Percentiles rank a stretch among this genome's conserved stretches.
These are phyloP conservation scores for Sarotherodon lohbergeri DNA, from an alignment of 2,113 vertebrate species.

Conservation along the genomic window DNA sequence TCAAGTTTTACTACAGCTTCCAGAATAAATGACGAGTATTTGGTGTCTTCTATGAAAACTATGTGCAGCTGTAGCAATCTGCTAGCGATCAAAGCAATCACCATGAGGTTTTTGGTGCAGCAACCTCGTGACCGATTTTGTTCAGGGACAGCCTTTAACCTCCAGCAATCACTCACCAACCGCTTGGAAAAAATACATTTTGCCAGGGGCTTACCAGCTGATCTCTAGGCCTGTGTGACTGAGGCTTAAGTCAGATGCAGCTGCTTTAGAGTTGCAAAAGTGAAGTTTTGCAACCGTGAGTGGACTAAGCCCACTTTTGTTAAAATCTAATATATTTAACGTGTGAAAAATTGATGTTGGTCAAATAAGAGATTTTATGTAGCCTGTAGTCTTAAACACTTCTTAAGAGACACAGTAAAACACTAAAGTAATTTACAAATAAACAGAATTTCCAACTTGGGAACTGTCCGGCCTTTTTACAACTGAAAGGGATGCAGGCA, in stretches of 20 bases:
- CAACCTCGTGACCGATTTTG: accelerated
- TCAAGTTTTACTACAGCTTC: background rate
- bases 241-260: background rate
- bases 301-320: background rate
- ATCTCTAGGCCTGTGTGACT: background rate
- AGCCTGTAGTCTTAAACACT: background rate
- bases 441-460: background rate
- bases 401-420: background rate
- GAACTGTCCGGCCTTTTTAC: background rate
- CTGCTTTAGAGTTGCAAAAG: background rate
- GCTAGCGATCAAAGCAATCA: background rate
- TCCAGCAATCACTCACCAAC: background rate
- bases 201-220: background rate
- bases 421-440: background rate
- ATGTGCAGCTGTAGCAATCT: background rate
- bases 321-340: background rate
- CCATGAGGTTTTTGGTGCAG: background rate
- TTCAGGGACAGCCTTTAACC: background rate
- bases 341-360: background rate
- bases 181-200: background rate
- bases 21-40: background rate
- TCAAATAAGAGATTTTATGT: background rate
- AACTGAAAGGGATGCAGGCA: background rate
- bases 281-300: background rate
- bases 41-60: background rate